Evolutionary conservation across 2,888 invertebrate species (phyloP).

Genomic region (Scaptomyza caliginosa): DNA sequence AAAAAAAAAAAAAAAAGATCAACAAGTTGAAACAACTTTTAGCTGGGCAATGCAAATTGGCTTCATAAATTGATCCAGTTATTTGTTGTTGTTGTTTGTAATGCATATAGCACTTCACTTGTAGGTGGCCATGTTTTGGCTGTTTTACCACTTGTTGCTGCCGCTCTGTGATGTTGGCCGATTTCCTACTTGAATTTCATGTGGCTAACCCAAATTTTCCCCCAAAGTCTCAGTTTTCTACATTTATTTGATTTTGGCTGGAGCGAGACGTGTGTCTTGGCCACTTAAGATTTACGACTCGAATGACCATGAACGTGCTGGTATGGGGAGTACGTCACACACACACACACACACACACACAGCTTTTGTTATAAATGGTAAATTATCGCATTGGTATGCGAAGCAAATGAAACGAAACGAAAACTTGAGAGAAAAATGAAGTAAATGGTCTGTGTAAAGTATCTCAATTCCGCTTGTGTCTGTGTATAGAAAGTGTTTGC

Average conservation of each 20-base stretch:
- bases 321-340: constrained; percentile 52
- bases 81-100: constrained; percentile 45
- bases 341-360: no score
- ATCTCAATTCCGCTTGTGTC: constrained; percentile 19
- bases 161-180: constrained; percentile 47
- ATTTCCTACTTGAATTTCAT: constrained; percentile 53
- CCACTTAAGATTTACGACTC: constrained; percentile 75
- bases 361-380: constrained; percentile 39
- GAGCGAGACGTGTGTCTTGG: constrained; percentile 65
- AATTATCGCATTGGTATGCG: constrained; percentile 65
- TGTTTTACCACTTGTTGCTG: constrained; percentile 68
- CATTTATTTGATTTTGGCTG: constrained; percentile 18
- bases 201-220: constrained; percentile 65
- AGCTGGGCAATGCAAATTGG: constrained; percentile 54
- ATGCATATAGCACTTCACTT: constrained; percentile 42
- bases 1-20: constrained; percentile 3
- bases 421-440: constrained; percentile 48
- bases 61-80: constrained; percentile 75
- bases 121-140: constrained; percentile 74
- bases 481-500: constrained; percentile 64
- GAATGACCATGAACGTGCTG: constrained; percentile 78
- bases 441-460: constrained; percentile 55
- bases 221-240: constrained; percentile 20
- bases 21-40: constrained; percentile 56
- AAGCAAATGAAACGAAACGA: constrained; percentile 56